A percentile compares a stretch with the other conserved stretches of the same genome.
Evolutionary conservation across 2,113 vertebrate species (phyloP).

Genomic region (Alectura lathami): DNA sequence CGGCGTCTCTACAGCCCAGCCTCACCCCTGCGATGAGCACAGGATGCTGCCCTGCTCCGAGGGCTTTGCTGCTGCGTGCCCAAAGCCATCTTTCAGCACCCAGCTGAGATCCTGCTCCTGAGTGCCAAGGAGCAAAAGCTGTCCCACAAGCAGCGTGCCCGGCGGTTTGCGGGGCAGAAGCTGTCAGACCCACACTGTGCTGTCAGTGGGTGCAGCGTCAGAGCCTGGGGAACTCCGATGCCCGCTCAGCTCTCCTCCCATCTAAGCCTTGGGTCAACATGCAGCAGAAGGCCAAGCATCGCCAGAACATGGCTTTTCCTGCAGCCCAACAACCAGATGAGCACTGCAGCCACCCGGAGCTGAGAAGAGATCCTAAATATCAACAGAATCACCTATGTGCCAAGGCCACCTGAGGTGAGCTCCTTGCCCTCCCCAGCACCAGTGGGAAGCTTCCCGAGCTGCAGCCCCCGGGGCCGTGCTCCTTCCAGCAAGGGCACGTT

Average conservation of each 20-base stretch:
- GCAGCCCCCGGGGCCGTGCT: neutral
- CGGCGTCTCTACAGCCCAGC: neutral
- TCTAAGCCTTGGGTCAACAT: neutral
- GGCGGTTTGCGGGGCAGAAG: neutral
- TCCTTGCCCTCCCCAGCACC: fast-evolving
- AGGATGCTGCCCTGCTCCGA: neutral
- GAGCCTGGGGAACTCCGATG: no score
- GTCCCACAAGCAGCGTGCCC: neutral
- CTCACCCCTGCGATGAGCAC: neutral
- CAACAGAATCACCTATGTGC: no score
- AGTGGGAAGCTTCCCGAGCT: neutral
- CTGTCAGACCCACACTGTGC: fast-evolving
- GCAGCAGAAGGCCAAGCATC: neutral
- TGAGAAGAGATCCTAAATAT: neutral
- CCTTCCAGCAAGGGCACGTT: fast-evolving
- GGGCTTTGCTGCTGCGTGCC: neutral
- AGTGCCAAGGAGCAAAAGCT: no score
- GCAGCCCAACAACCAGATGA: neutral
- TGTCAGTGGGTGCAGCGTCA: no score
- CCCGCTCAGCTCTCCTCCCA: neutral
- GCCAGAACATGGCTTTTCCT: fast-evolving
- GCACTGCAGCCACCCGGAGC: neutral
- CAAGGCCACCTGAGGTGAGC: neutral
- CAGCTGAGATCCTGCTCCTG: neutral
- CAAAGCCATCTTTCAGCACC: neutral